These are phyloP conservation scores for Himalopsyche kuldschensis DNA, from an alignment of 2,888 invertebrate species.

Conservation along the genomic window DNA sequence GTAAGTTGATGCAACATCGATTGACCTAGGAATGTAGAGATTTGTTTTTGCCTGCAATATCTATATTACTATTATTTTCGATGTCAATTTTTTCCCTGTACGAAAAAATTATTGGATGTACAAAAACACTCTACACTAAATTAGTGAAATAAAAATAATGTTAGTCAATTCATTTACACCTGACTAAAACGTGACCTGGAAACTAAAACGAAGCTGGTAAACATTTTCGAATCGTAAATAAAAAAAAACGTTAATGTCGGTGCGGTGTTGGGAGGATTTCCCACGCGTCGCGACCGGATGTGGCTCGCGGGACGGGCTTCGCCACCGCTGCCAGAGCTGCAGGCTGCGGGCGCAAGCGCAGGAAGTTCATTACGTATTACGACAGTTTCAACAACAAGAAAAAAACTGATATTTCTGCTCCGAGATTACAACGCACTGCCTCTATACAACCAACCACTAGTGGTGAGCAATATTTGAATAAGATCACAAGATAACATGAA, in stretches of 20 bases:
- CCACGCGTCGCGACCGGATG: slow-evolving; percentile 24
- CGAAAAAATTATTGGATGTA: too few species aligned
- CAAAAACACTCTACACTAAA: too few species aligned
- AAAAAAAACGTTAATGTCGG: not conserved
- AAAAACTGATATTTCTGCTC: not conserved
- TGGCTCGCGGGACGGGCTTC: not conserved
- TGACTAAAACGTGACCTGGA: not conserved
- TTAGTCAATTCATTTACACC: not conserved
- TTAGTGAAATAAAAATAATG: not conserved
- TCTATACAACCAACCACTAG: not conserved
- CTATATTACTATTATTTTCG: too few species aligned
- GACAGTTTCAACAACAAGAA: not conserved
- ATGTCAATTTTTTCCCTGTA: too few species aligned
- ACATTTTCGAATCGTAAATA: not conserved
- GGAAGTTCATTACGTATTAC: not conserved
- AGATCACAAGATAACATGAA: too few species aligned
- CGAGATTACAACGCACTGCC: not conserved
- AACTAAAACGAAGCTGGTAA: not conserved
- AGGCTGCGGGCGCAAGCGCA: not conserved
- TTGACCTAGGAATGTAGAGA: too few species aligned
- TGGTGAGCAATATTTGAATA: not conserved
- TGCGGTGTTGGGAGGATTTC: slow-evolving; percentile 5
- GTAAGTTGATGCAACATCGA: too few species aligned
- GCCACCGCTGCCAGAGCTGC: not conserved
- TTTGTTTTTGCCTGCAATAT: too few species aligned